Evolutionary conservation across 2,797 vertebrate species (phyloP).

Genomic region (Streptopelia turtur): DNA sequence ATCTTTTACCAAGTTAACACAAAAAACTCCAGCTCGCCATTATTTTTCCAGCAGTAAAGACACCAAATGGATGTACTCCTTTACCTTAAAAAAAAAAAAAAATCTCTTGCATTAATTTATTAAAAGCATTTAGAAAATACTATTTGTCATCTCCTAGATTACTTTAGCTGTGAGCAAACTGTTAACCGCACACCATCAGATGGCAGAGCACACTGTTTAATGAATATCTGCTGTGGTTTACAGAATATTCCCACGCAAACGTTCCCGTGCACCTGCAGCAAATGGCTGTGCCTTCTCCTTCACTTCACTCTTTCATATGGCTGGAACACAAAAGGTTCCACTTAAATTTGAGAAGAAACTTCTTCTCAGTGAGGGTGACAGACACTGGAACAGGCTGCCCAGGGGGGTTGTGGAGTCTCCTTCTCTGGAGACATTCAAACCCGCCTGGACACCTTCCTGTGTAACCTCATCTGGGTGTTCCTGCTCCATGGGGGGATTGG

Average conservation of each 20-base stretch:
- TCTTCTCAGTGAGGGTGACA: too few relatives aligned
- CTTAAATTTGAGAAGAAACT: too few relatives aligned
- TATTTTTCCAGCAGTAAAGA: slow-evolving; percentile 70
- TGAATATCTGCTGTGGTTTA: not conserved
- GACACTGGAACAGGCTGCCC: too few relatives aligned
- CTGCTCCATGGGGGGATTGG: too few relatives aligned
- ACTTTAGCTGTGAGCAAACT: not conserved
- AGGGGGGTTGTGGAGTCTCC: too few relatives aligned
- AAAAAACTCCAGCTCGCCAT: slow-evolving; percentile 20
- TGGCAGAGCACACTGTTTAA: not conserved
- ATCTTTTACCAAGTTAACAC: slow-evolving; percentile 66
- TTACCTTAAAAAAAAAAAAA: not conserved
- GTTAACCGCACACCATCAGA: not conserved
- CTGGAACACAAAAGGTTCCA: too few relatives aligned
- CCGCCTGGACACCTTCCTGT: too few relatives aligned
- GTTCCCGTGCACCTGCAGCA: not conserved
- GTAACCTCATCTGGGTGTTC: too few relatives aligned
- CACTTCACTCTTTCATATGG: fast-evolving
- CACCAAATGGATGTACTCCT: slow-evolving; percentile 46
- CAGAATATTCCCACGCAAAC: fast-evolving
- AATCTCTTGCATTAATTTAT: not conserved
- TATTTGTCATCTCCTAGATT: not conserved
- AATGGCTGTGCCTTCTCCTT: not conserved
- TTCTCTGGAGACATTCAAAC: too few relatives aligned
- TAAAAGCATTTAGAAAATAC: not conserved